A percentile compares a stretch with the other conserved stretches of the same genome.
Evolutionary conservation across 2,797 vertebrate genomes (phyloP).

Genomic region (Mormyrus hasselquistii): DNA sequence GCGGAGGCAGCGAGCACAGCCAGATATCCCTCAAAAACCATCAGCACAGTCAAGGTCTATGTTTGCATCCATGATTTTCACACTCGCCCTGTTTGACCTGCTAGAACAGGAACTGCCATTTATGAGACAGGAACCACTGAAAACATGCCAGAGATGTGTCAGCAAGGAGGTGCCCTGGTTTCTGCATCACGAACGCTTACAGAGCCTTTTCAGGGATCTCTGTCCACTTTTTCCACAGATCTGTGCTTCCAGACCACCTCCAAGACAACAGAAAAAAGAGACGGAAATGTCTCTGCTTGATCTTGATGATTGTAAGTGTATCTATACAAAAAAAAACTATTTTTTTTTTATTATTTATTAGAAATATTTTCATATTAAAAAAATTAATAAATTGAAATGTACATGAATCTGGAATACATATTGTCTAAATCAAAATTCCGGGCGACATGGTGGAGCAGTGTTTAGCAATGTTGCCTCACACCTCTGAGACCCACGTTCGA

Average conservation of each 20-base stretch:
- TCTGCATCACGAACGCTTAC: not conserved
- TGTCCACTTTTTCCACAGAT: conserved; percentile 49
- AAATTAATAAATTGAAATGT: not conserved
- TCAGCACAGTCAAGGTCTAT: not conserved
- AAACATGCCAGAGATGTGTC: not conserved
- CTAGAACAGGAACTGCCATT: not conserved
- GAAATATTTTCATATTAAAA: not conserved
- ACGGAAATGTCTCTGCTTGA: conserved; percentile 93
- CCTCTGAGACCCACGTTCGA: no score
- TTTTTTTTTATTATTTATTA: no score
- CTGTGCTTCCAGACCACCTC: conserved; percentile 55
- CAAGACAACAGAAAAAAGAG: conserved; percentile 63
- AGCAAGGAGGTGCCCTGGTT: not conserved
- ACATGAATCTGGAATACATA: not conserved
- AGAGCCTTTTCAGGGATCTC: not conserved
- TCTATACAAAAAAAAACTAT: not conserved
- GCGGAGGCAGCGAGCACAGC: not conserved
- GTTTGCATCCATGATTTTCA: not conserved
- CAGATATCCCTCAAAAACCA: not conserved
- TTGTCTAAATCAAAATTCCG: not conserved
- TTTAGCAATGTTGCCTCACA: no score
- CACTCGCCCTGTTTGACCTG: not conserved
- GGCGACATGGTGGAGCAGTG: no score
- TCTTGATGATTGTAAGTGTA: conserved; percentile 88
- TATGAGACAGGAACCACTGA: not conserved